Conservation (phyloP, 1,140 invertebrate species). For the Halictus rubicundus region DNA sequence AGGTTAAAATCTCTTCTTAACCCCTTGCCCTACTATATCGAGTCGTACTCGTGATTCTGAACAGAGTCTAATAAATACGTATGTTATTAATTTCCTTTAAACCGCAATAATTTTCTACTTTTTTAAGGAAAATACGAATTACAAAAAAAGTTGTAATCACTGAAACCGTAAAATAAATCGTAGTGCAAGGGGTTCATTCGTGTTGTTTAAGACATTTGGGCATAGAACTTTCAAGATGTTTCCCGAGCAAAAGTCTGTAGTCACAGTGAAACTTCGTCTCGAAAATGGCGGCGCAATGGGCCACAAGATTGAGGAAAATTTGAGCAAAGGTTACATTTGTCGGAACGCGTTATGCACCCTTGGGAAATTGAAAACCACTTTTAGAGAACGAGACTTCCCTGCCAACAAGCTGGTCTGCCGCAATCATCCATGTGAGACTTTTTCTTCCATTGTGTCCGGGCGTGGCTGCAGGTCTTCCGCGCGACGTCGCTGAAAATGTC, state of each 20-base stretch:
- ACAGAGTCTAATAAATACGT: no score
- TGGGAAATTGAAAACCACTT: conserved; percentile 79
- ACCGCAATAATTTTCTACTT: no score
- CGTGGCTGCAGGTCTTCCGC: conserved; percentile 74
- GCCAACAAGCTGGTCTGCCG: conserved; percentile 81
- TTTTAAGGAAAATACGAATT: no score
- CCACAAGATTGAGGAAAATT: conserved; percentile 50
- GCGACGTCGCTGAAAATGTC: conserved; percentile 76
- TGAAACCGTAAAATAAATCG: no score
- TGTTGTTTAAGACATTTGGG: not conserved
- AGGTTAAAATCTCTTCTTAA: no score
- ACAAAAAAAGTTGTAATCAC: no score
- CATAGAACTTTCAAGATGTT: not conserved
- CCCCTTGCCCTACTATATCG: no score
- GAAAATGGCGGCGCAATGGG: conserved; percentile 25
- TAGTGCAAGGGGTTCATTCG: no score
- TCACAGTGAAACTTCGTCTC: not conserved
- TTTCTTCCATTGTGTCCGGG: conserved; percentile 73
- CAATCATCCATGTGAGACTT: conserved; percentile 78
- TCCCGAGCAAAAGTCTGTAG: not conserved
- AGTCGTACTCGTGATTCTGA: no score
- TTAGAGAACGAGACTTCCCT: conserved; percentile 81
- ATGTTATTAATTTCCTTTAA: no score
- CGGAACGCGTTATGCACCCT: conserved; percentile 73
- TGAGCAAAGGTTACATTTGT: conserved; percentile 31